These are phyloP conservation scores for Larimichthys polyactis DNA, from an alignment of 2,113 vertebrate genomes.

Conservation along the genomic window DNA sequence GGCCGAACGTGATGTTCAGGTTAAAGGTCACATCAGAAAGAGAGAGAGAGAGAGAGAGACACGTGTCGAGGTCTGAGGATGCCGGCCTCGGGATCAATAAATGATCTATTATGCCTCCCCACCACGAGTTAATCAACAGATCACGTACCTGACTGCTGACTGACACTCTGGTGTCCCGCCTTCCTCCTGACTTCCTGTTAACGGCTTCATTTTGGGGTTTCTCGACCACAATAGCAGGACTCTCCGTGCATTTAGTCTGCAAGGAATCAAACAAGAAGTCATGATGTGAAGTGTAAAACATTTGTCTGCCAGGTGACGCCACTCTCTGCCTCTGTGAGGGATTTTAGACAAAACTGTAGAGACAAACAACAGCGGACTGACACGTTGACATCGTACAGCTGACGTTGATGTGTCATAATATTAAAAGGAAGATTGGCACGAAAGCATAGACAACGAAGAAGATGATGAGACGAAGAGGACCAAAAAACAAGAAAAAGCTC, in stretches of 20 bases:
- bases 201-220: slow-evolving; percentile 16
- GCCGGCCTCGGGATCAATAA: too few relatives aligned
- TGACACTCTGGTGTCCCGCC: slow-evolving; percentile 54
- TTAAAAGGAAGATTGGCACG: too few relatives aligned
- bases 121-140: neutral
- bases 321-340: neutral
- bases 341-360: too few relatives aligned
- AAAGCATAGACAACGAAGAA: too few relatives aligned
- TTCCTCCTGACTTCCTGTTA: slow-evolving; percentile 3
- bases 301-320: neutral
- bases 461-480: too few relatives aligned
- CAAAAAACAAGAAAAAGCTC: neutral
- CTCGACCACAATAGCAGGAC: neutral
- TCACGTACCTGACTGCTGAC: slow-evolving; percentile 76
- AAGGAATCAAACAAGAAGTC: neutral
- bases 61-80: neutral
- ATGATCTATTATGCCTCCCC: too few relatives aligned
- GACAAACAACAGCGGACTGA: neutral
- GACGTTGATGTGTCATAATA: too few relatives aligned
- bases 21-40: neutral
- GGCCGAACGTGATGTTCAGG: neutral
- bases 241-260: neutral
- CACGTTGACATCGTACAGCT: neutral
- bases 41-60: too few relatives aligned
- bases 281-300: neutral